phyloP scores from a whole-genome alignment of 2,888 invertebrate species.

The Crossocerus cetratus region DNA sequence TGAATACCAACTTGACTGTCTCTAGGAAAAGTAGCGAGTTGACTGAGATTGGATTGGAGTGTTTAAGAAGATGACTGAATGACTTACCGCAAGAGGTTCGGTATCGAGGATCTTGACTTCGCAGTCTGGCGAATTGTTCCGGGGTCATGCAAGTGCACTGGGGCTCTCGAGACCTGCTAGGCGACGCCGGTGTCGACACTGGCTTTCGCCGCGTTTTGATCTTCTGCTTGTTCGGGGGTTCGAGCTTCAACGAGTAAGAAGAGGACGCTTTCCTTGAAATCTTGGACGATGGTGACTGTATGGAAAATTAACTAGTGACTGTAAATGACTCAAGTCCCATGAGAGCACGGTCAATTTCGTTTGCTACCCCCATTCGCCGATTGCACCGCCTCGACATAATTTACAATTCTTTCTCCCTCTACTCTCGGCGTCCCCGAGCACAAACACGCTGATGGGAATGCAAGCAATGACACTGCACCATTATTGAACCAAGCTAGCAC shows the following conservation, averaged over 20 bases:
- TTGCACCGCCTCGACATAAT: slow-evolving; percentile 20
- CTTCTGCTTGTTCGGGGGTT: slow-evolving; percentile 90
- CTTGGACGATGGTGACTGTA: slow-evolving; percentile 97
- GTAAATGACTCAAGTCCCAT: slow-evolving; percentile 44
- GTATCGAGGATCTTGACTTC: slow-evolving; percentile 90
- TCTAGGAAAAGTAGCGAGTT: too few relatives aligned
- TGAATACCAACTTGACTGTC: too few relatives aligned
- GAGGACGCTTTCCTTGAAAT: slow-evolving; percentile 98
- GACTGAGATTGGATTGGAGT: too few relatives aligned
- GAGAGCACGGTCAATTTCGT: slow-evolving; percentile 11
- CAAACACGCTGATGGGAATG: too few relatives aligned
- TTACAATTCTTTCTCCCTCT: too few relatives aligned
- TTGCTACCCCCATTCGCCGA: slow-evolving; percentile 25
- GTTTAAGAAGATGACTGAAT: neutral
- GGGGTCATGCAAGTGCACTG: slow-evolving; percentile 97
- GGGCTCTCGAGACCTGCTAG: slow-evolving; percentile 91
- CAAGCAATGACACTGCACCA: too few relatives aligned
- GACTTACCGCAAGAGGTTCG: slow-evolving; percentile 78
- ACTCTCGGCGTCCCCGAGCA: too few relatives aligned
- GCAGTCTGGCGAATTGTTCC: slow-evolving; percentile 91
- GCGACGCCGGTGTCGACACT: slow-evolving; percentile 94
- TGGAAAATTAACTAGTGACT: slow-evolving; percentile 57
- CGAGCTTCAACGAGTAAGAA: slow-evolving; percentile 96
- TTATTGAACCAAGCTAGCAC: slow-evolving; percentile 54
- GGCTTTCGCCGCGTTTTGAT: slow-evolving; percentile 93